Base-by-base conservation (phyloP, 2,113 vertebrate genomes). In the Reinhardtius hippoglossoides region DNA sequence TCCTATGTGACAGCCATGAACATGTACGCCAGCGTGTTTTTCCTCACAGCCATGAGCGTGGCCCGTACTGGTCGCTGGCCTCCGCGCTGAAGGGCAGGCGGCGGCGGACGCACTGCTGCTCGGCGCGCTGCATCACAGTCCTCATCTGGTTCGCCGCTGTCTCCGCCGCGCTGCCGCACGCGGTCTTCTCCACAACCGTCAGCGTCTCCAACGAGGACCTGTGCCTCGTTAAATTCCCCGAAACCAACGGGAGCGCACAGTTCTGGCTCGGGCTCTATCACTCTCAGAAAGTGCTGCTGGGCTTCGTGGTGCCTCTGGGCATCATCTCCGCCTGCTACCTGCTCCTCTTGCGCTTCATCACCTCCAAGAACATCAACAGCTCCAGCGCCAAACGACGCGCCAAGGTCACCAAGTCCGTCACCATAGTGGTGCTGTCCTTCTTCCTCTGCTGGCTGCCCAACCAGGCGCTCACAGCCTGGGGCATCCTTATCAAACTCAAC, bases 21-120 rank as follows among this genome's bases (percentile, higher is more conserved):
- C 89, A 99, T 99, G 98, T 98, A 98, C 9, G 97, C 97, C 78
- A 98, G 98, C 54, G 98, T 99, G n/a, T 99, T 99, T 87, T 98
- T 99, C 82, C 95, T 99, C 50, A 99, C 97, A 0, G 96, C 97
- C n/a, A 98, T 98, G 97, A 98, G 98, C 55, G 95, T 97, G 68
- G 96, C 96, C 58, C 89, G 97, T 99, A 99, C 83, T 96, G 93
- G 24, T 95, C 96, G 0, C 96, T 99, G 40, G 96, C 97, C 55
- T 98, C 95, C 0, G 97, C 97, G 37, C 91, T 98, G 12, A 95
- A 96, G 82, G 94, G 92, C 37, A 91, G 92, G 66, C 80, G 94
- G 42, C 88, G 94, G 26, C 90, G 90, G 3, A 37, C 85, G 2
- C 75, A 60, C 62, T 95, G 94, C 70, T 95, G 94, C 69, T 95